Percentiles rank a stretch among this genome's conserved stretches.
phyloP scores from a whole-genome alignment of 2,797 vertebrate genomes.

The Cheirogaleus major region DNA sequence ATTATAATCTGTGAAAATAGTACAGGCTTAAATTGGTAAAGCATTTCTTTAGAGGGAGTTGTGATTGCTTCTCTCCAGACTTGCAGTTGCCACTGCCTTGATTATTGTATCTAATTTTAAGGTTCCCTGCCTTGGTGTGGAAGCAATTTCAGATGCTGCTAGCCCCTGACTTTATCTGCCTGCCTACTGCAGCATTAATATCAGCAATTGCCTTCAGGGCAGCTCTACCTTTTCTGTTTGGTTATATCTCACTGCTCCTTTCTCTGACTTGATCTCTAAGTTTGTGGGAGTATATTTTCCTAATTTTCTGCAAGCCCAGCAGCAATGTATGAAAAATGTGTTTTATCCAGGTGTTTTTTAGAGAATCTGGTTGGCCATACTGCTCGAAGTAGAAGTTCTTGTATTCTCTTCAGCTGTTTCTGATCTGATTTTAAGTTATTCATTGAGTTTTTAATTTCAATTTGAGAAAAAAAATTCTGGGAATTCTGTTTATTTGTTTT shows the following conservation, averaged over 20 bases:
- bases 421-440: neutral
- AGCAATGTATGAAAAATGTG: neutral
- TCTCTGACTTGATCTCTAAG: neutral
- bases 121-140: neutral
- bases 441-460: neutral
- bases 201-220: neutral
- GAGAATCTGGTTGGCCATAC: neutral
- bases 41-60: neutral
- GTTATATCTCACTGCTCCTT: neutral
- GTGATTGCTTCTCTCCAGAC: neutral
- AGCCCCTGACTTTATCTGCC: neutral
- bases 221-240: neutral
- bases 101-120: neutral
- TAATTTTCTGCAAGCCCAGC: neutral
- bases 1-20: neutral
- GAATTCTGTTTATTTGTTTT: neutral
- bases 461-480: neutral
- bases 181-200: neutral
- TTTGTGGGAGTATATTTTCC: neutral
- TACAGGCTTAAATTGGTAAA: neutral
- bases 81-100: neutral
- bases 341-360: neutral
- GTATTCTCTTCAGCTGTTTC: neutral
- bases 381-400: slow-evolving; percentile 10
- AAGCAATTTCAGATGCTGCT: neutral